A percentile compares a stretch with the other conserved stretches of the same genome.
Evolutionary conservation across 2,797 vertebrate species (phyloP).

Genomic region (Yasuhikotakia modesta): DNA sequence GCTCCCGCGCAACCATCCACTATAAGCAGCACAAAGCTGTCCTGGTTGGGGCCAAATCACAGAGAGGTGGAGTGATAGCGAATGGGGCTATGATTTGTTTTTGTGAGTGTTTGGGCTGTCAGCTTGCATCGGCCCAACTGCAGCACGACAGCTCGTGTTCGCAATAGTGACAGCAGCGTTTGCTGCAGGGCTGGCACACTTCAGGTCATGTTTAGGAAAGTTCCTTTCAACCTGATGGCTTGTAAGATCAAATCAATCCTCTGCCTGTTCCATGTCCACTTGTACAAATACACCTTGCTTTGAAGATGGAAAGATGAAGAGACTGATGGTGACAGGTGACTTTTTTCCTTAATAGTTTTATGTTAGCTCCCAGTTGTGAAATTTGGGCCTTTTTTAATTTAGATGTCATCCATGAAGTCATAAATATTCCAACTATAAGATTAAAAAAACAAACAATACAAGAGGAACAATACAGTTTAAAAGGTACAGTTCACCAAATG

Average conservation of each 20-base stretch:
- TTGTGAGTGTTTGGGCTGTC: conserved; percentile 78
- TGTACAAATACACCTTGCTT: conserved; percentile 73
- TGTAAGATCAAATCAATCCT: conserved; percentile 84
- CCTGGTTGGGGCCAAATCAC: conserved; percentile 69
- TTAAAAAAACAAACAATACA: neutral
- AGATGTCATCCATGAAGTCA: neutral
- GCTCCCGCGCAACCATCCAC: conserved; percentile 7
- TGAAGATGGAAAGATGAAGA: conserved; percentile 57
- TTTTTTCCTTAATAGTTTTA: conserved; percentile 49
- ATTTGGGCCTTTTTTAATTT: conserved; percentile 31
- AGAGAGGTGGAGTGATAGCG: conserved; percentile 75
- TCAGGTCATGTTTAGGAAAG: conserved; percentile 83
- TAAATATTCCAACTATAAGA: neutral
- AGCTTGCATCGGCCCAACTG: conserved; percentile 68
- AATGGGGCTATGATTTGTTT: conserved; percentile 78
- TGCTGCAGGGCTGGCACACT: conserved; percentile 81
- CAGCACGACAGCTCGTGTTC: conserved; percentile 74
- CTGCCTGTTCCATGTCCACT: conserved; percentile 70
- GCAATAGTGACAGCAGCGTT: conserved; percentile 79
- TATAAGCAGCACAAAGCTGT: conserved; percentile 4
- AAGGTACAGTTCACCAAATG: neutral
- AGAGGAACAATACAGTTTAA: neutral
- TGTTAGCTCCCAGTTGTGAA: conserved; percentile 42
- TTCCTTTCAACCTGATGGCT: conserved; percentile 81
- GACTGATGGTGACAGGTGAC: conserved; percentile 43